Evolutionary conservation across 2,888 invertebrate genomes (phyloP).

Genomic region (Lycophotia porphyrea): DNA sequence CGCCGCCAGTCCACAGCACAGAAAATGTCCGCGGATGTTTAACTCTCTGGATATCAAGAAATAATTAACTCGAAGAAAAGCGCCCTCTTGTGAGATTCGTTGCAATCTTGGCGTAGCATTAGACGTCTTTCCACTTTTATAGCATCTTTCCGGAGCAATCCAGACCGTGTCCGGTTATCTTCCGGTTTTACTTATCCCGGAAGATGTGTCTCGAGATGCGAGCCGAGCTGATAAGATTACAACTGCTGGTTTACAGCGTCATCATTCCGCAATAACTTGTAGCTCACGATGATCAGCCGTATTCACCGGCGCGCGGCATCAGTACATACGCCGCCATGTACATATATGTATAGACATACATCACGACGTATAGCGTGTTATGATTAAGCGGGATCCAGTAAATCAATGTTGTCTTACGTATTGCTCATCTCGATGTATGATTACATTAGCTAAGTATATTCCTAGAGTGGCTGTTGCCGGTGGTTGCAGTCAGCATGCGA

Average conservation of each 20-base stretch:
- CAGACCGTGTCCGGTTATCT: neutral
- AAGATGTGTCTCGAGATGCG: neutral
- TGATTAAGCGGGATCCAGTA: conserved; percentile 71
- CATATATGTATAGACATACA: neutral
- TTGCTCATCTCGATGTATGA: conserved; percentile 71
- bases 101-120: neutral
- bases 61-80: conserved; percentile 1
- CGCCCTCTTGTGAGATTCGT: neutral
- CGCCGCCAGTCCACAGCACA: neutral
- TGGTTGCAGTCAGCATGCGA: neutral
- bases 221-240: conserved; percentile 5
- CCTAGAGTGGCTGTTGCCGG: conserved; percentile 30
- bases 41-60: neutral
- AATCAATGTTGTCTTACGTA: conserved; percentile 75
- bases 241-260: conserved; percentile 10
- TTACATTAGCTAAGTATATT: conserved; percentile 58
- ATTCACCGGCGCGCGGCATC: conserved; percentile 13
- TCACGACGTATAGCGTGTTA: conserved; percentile 38
- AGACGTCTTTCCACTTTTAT: neutral
- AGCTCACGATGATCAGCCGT: conserved; percentile 1
- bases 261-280: conserved; percentile 28
- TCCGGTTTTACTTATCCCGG: neutral
- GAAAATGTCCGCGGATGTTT: neutral
- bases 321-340: neutral
- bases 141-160: neutral